Evolutionary conservation across 2,797 vertebrate genomes (phyloP).

Genomic region (Loris lydekkerianus): DNA sequence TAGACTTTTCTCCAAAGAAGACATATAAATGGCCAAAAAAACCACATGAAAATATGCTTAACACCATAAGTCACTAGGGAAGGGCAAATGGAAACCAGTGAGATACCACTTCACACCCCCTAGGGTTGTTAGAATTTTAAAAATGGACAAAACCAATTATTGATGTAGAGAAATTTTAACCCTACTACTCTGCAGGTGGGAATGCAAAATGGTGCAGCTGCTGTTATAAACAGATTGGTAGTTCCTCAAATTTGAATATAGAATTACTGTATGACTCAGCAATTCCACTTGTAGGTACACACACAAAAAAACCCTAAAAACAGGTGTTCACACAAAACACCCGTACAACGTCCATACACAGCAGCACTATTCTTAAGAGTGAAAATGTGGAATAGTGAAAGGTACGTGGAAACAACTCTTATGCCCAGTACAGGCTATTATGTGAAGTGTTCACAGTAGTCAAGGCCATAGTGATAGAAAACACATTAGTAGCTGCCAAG

Average conservation of each 20-base stretch:
- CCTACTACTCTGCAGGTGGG: background rate
- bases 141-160: background rate
- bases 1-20: background rate
- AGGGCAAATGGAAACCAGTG: background rate
- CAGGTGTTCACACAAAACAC: background rate
- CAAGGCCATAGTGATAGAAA: background rate
- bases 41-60: background rate
- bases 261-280: background rate
- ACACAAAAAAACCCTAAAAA: background rate
- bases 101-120: background rate
- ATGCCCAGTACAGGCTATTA: background rate
- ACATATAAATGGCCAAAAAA: background rate
- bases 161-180: background rate
- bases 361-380: background rate
- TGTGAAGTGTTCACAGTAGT: background rate
- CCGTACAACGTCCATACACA: background rate
- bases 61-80: background rate
- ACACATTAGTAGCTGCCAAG: background rate
- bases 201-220: background rate
- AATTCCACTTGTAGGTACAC: background rate
- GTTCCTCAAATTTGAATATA: slow-evolving; percentile 18
- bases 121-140: background rate
- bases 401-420: background rate
- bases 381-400: background rate
- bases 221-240: background rate